A percentile compares a stretch with the other conserved stretches of the same genome.
Conservation (phyloP, 2,888 invertebrate genomes). For the Strigamia maritima region DNA sequence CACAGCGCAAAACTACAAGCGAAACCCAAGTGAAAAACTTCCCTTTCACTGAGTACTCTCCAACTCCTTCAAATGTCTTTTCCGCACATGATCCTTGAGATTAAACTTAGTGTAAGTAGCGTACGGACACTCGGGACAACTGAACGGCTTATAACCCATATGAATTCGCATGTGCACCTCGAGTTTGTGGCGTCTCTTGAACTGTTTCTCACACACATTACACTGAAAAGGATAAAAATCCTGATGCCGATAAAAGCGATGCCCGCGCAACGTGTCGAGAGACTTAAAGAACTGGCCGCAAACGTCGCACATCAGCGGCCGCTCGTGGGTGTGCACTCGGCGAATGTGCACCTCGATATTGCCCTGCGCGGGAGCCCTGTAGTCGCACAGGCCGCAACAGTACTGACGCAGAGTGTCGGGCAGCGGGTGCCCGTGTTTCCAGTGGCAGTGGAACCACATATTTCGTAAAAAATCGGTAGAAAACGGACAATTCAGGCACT, state of each 20-base stretch:
- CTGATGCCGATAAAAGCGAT: conserved; percentile 37
- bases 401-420: conserved; percentile 31
- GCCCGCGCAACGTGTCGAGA: conserved; percentile 31
- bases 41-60: neutral
- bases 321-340: conserved; percentile 35
- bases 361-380: conserved; percentile 36
- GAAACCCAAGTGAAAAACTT: neutral
- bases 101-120: conserved; percentile 38
- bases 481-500: conserved; percentile 36
- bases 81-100: conserved; percentile 35
- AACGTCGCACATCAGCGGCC: conserved; percentile 36
- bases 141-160: conserved; percentile 35
- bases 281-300: conserved; percentile 37
- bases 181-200: conserved; percentile 31
- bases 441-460: conserved; percentile 39
- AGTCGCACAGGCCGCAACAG: conserved; percentile 36
- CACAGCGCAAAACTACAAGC: neutral
- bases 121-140: conserved; percentile 35
- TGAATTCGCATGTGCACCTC: conserved; percentile 37
- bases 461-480: conserved; percentile 36
- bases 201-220: conserved; percentile 36
- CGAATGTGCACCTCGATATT: conserved; percentile 36
- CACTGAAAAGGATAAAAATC: conserved; percentile 36
- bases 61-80: conserved; percentile 35
- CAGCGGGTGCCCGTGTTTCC: conserved; percentile 31